phyloP scores from a whole-genome alignment of 2,888 invertebrate genomes.

The Drosophila tanythrix region DNA sequence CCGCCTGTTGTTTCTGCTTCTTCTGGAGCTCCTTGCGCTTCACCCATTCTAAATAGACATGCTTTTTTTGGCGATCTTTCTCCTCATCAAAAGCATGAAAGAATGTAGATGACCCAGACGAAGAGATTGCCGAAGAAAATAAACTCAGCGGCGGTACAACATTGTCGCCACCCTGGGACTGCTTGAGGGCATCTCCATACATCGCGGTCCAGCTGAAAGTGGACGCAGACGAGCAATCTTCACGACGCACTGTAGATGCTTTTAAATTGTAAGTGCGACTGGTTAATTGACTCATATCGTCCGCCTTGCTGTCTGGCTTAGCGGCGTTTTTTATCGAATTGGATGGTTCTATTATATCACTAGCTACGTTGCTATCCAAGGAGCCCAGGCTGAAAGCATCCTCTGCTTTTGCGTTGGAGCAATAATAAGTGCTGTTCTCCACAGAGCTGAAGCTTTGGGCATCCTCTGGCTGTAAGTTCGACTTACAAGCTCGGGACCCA shows the following conservation, averaged over 20 bases:
- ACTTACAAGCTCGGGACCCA: background rate
- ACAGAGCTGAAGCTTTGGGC: conserved; percentile 17
- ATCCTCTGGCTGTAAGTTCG: conserved; percentile 16
- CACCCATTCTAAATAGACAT: conserved; percentile 81
- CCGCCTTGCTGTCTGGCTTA: conserved; percentile 4
- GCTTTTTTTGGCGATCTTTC: conserved; percentile 56
- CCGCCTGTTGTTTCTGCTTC: conserved; percentile 60
- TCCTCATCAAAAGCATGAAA: conserved; percentile 40
- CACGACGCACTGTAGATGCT: conserved; percentile 19
- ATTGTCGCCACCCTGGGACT: conserved; percentile 57
- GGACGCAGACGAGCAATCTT: conserved; percentile 53
- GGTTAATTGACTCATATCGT: conserved; percentile 27
- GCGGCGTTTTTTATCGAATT: background rate
- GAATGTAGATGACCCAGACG: conserved; percentile 59
- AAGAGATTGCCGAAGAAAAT: conserved; percentile 45
- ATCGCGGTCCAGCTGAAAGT: conserved; percentile 63
- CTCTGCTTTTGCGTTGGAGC: background rate
- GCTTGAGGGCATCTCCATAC: conserved; percentile 55
- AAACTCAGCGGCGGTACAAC: conserved; percentile 81
- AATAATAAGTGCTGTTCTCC: conserved; percentile 11
- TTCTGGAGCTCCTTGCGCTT: conserved; percentile 76
- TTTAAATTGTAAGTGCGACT: conserved; percentile 57
- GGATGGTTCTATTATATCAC: background rate
- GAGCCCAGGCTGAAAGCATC: conserved; percentile 38
- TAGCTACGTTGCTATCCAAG: conserved; percentile 2